Conservation (phyloP, 2,113 vertebrate genomes). For the Corythoichthys intestinalis region DNA sequence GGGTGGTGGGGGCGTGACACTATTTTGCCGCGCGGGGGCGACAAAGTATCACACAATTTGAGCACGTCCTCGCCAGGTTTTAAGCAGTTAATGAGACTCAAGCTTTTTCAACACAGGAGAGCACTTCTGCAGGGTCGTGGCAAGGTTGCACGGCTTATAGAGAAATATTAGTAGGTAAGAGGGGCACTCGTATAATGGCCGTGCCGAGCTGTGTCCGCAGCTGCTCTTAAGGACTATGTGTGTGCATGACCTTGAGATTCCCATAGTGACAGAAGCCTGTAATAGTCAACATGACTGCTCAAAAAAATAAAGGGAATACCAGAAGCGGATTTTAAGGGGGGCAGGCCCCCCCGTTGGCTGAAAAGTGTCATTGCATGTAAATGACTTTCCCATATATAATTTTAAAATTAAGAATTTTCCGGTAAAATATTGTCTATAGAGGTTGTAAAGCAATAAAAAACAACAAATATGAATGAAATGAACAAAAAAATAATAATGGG, state of each 20-base stretch:
- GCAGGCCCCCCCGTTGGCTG: no score
- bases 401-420: no score
- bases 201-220: not conserved
- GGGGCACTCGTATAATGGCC: not conserved
- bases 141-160: not conserved
- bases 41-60: constrained; percentile 9
- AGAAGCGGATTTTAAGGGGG: no score
- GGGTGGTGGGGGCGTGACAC: not conserved
- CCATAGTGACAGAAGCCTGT: not conserved
- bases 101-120: not conserved
- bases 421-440: no score
- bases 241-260: not conserved
- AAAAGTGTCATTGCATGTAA: no score
- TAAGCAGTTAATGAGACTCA: not conserved
- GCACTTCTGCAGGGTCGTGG: not conserved
- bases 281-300: not conserved
- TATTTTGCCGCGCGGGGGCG: constrained; percentile 45
- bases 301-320: no score
- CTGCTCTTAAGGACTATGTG: not conserved
- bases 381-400: no score
- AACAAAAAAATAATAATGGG: no score
- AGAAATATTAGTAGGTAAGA: not conserved
- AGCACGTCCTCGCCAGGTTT: not conserved
- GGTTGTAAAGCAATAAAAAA: no score
- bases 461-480: no score